Evolutionary conservation across 2,888 invertebrate species (phyloP).

Genomic region (Ophion ellenae): DNA sequence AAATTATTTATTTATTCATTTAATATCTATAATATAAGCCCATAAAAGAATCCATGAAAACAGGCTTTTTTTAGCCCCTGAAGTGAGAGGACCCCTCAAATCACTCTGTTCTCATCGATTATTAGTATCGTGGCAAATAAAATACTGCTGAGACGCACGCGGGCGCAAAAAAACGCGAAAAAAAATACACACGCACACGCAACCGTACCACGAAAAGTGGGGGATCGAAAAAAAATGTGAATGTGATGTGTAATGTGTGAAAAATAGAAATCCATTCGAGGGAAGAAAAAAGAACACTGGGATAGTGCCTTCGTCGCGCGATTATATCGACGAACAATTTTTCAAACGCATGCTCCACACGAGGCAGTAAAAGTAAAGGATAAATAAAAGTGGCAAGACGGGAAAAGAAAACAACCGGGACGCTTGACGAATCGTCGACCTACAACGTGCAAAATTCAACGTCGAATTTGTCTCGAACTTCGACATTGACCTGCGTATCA

Average conservation of each 20-base stretch:
- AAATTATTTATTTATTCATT: too few species aligned
- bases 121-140: slow-evolving; percentile 56
- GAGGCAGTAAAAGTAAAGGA: slow-evolving; percentile 2
- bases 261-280: not conserved
- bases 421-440: slow-evolving; percentile 36
- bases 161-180: not conserved
- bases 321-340: not conserved
- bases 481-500: slow-evolving; percentile 66
- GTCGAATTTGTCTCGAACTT: slow-evolving; percentile 15
- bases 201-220: slow-evolving; percentile 20
- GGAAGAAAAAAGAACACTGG: not conserved
- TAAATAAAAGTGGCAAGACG: not conserved
- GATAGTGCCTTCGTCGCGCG: slow-evolving; percentile 36
- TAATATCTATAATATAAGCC: too few species aligned
- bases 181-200: too few species aligned
- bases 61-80: too few species aligned
- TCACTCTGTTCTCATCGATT: slow-evolving; percentile 49
- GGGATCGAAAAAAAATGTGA: slow-evolving; percentile 32
- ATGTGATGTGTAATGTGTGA: not conserved
- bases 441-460: slow-evolving; percentile 53
- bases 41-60: too few species aligned
- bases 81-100: not conserved
- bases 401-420: slow-evolving; percentile 2
- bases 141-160: slow-evolving; percentile 55
- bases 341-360: not conserved